These are phyloP conservation scores for Xerus inauris DNA, from an alignment of 2,113 vertebrate genomes.

Conservation along the genomic window DNA sequence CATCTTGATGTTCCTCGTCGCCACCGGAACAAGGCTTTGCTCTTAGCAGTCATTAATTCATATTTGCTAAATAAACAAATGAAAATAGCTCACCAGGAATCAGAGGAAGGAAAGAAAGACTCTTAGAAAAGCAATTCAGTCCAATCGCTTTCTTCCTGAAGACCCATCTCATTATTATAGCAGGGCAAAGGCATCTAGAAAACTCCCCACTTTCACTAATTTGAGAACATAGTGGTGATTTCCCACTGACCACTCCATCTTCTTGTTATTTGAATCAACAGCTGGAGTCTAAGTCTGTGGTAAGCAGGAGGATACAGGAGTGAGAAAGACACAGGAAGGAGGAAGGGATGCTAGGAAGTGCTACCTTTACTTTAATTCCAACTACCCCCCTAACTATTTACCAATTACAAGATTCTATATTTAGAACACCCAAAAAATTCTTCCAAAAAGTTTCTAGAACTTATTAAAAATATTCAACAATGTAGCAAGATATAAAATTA, in stretches of 20 bases:
- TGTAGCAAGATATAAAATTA: no score
- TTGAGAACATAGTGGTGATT: neutral
- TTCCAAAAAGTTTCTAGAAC: no score
- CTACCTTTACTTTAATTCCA: neutral
- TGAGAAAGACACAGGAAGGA: neutral
- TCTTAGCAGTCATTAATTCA: neutral
- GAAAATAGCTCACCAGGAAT: neutral
- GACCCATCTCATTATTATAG: neutral
- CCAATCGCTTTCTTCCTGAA: neutral
- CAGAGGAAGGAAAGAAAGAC: neutral
- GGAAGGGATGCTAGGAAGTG: neutral
- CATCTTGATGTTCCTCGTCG: neutral
- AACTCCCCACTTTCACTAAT: neutral
- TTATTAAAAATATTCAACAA: no score
- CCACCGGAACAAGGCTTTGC: neutral
- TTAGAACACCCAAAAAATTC: no score
- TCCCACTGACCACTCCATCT: neutral
- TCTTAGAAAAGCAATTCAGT: neutral
- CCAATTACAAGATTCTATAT: no score
- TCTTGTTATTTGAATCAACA: neutral
- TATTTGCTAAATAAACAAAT: neutral
- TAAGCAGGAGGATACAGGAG: accelerated
- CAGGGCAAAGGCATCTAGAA: neutral
- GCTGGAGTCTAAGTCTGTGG: no score
- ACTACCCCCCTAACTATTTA: no score